Base-by-base conservation (phyloP, 1,140 invertebrate genomes). In the Neelides sp. region DNA sequence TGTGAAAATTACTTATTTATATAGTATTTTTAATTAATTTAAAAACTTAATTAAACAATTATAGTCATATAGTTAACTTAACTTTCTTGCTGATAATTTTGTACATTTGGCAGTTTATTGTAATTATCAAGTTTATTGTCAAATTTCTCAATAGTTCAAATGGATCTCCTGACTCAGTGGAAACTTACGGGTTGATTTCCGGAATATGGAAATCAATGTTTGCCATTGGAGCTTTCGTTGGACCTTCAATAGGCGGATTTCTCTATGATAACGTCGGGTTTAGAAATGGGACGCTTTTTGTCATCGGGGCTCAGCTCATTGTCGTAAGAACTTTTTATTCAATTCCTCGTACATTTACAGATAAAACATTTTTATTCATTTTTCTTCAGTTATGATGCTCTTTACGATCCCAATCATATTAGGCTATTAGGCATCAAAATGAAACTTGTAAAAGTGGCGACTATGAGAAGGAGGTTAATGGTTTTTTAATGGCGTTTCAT, bases 181-280 rank as follows among this genome's bases (percentile, higher is more conserved):
- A 85, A 63, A 90, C 85, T 0, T 87, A 85, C 55, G 83, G 83
- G 0, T 66, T 89, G 26, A 79, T 89, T 37, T 87, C 84, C 2
- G 84, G 83, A 2, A 70, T 89, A 36, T 88, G 84, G 82, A 85
- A 83, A 0, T 85, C 84, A 10, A 78, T 81, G 0, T 86, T 87
- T 62, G 85, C 86, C 2, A 68, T 88, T 0, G 85, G 85, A 8
- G 82, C 83, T 17, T 87, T 86, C 64, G 78, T 86, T 24, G 84
- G 84, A 0, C 83, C 83, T 1, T 82, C 81, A 1, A 69, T 84
- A 0, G 82, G 79, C 27, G 83, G 83, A 5, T 74, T 83, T 30
- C 70, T 88, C 1, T 78, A 79, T 52, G 83, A 88, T 55, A 73
- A 68, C 36, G 75, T 82, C 24, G 80, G 80, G 0, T 88, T 88